Evolutionary conservation across 2,888 invertebrate genomes (phyloP).

Genomic region (Pilophorus perplexus): DNA sequence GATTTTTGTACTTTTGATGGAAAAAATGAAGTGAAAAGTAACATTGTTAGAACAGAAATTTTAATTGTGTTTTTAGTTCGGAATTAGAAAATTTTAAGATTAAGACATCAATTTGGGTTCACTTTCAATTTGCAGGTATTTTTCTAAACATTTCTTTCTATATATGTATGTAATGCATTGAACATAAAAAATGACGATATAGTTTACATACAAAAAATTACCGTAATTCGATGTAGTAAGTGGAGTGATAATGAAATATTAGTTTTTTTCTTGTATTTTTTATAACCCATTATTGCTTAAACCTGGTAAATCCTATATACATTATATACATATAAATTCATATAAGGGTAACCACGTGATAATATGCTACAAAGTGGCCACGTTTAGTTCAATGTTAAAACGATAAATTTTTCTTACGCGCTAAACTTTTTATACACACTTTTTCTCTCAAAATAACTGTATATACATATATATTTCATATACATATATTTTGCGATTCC

Average conservation of each 20-base stretch:
- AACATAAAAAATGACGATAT: slow-evolving; percentile 36
- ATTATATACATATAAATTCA: slow-evolving; percentile 37
- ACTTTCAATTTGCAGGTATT: neutral
- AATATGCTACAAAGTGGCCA: slow-evolving; percentile 36
- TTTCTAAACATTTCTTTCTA: slow-evolving; percentile 14
- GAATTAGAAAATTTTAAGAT: too few species aligned
- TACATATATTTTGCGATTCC: slow-evolving; percentile 22
- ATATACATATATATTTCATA: slow-evolving; percentile 32
- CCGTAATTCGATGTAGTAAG: slow-evolving; percentile 46
- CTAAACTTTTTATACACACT: too few species aligned
- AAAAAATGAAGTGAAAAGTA: neutral
- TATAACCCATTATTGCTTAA: slow-evolving; percentile 45
- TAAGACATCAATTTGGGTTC: neutral
- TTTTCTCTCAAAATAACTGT: slow-evolving; percentile 17
- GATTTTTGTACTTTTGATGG: neutral
- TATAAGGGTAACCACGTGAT: slow-evolving; percentile 40
- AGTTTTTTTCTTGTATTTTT: slow-evolving; percentile 40
- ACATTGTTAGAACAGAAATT: neutral
- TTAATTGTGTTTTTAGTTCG: neutral
- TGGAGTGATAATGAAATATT: slow-evolving; percentile 45
- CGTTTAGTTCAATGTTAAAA: slow-evolving; percentile 16
- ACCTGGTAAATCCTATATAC: slow-evolving; percentile 39
- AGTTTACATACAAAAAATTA: slow-evolving; percentile 40
- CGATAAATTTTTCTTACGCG: too few species aligned
- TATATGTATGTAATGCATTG: slow-evolving; percentile 22